Evolutionary conservation across 2,797 vertebrate genomes (phyloP).

Genomic region (Furcifer pardalis): DNA sequence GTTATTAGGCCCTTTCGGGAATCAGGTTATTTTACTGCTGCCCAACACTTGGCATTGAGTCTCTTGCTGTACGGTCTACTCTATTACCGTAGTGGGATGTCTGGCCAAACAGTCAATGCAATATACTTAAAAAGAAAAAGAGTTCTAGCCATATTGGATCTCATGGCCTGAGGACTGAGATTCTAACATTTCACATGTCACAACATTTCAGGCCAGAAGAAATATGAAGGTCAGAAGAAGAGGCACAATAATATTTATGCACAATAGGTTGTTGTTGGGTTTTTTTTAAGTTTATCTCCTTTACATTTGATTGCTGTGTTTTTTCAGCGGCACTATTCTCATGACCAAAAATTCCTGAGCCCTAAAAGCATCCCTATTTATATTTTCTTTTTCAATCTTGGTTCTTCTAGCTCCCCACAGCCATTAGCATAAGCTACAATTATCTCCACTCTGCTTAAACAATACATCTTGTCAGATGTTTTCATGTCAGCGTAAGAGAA

Average conservation of each 20-base stretch:
- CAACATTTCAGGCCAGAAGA: background rate
- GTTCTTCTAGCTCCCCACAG: constrained; percentile 19
- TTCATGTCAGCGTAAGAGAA: constrained; percentile 40
- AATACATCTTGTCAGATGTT: constrained; percentile 42
- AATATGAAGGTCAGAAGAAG: constrained; percentile 22
- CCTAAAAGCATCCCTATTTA: constrained; percentile 39
- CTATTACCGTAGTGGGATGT: too few relatives aligned
- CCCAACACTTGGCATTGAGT: too few relatives aligned
- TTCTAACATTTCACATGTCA: background rate
- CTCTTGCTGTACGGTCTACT: too few relatives aligned
- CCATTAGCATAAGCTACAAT: background rate
- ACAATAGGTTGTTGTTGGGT: too few relatives aligned
- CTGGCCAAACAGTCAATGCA: too few relatives aligned
- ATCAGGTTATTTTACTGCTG: too few relatives aligned
- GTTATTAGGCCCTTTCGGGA: too few relatives aligned
- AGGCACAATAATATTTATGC: background rate
- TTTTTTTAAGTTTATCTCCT: constrained; percentile 19
- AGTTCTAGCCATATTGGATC: background rate
- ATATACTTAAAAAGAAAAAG: background rate
- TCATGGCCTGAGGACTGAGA: background rate
- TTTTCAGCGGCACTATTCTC: background rate
- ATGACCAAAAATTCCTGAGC: background rate
- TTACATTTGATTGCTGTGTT: constrained; percentile 21
- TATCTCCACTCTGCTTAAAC: constrained; percentile 46
- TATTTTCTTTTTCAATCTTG: constrained; percentile 32